Evolutionary conservation across 2,888 invertebrate genomes (phyloP).

Genomic region (Heteropelma amictum): DNA sequence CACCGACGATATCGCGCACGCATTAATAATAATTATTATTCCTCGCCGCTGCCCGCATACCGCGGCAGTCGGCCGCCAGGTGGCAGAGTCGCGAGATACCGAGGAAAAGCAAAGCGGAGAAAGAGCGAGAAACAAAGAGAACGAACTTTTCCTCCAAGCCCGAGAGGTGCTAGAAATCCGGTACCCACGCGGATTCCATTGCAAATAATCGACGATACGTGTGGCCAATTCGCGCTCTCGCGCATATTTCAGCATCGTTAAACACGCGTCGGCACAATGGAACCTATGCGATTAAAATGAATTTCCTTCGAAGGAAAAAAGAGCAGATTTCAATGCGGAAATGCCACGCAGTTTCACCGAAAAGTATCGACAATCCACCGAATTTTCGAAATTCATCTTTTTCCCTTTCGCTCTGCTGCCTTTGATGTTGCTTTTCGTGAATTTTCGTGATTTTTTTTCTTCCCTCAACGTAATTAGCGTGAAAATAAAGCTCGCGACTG

Average conservation of each 20-base stretch:
- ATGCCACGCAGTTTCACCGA: not conserved
- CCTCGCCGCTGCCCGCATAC: slow-evolving; percentile 26
- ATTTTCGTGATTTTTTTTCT: too few relatives aligned
- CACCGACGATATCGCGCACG: slow-evolving; percentile 45
- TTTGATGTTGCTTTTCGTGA: too few relatives aligned
- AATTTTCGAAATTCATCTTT: too few relatives aligned
- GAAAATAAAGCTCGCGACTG: too few relatives aligned
- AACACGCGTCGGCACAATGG: not conserved
- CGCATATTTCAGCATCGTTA: slow-evolving; percentile 16
- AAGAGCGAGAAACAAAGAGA: not conserved
- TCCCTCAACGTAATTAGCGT: too few relatives aligned
- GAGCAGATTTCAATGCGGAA: not conserved
- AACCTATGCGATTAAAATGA: slow-evolving; percentile 7
- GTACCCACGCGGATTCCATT: slow-evolving; percentile 50
- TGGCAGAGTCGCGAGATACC: slow-evolving; percentile 41
- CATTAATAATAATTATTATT: slow-evolving; percentile 55
- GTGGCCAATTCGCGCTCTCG: slow-evolving; percentile 21
- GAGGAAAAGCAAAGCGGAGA: not conserved
- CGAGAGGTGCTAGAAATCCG: slow-evolving; percentile 38
- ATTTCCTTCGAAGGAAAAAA: not conserved
- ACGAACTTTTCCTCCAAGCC: not conserved
- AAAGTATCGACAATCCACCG: too few relatives aligned
- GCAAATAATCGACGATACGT: slow-evolving; percentile 25
- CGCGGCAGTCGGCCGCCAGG: slow-evolving; percentile 19
- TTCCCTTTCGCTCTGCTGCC: too few relatives aligned